Percentiles rank a stretch among this genome's conserved stretches.
Conservation (phyloP, 1,140 invertebrate genomes). For the Agrypnia vestita region DNA sequence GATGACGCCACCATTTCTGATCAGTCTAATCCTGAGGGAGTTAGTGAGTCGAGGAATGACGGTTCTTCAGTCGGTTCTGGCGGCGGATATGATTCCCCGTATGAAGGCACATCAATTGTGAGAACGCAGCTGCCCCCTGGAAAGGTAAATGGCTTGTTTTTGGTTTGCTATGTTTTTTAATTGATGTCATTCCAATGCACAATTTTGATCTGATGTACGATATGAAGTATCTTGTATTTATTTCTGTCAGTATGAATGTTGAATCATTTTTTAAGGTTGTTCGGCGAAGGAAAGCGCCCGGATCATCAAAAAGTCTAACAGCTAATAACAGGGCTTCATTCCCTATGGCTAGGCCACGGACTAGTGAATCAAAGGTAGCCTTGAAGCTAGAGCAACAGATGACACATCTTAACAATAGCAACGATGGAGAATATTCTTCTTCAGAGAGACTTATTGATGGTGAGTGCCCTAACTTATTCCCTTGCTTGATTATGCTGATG, state of each 20-base stretch:
- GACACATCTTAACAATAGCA: constrained; percentile 57
- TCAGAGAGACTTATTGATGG: constrained; percentile 58
- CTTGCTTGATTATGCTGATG: too few species aligned
- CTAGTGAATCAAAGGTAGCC: constrained; percentile 66
- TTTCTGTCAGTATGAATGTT: background rate
- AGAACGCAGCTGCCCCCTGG: constrained; percentile 80
- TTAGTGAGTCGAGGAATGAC: constrained; percentile 65
- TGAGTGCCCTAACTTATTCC: constrained; percentile 26
- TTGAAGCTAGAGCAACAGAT: constrained; percentile 64
- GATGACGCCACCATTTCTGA: constrained; percentile 73
- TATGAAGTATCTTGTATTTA: background rate
- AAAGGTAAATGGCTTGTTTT: constrained; percentile 70
- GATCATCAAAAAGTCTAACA: constrained; percentile 42
- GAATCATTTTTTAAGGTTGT: constrained; percentile 66
- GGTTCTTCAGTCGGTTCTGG: constrained; percentile 66
- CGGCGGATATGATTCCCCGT: constrained; percentile 66
- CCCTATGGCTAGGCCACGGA: constrained; percentile 71
- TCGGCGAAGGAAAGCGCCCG: constrained; percentile 68
- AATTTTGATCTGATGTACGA: background rate
- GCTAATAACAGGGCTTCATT: constrained; percentile 75
- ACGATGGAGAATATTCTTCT: constrained; percentile 56
- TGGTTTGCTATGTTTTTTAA: constrained; percentile 13
- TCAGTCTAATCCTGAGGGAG: constrained; percentile 72
- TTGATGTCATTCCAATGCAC: background rate
- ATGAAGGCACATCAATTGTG: constrained; percentile 75